Evolutionary conservation across 2,888 invertebrate species (phyloP).

Genomic region (Chironomus tentans): DNA sequence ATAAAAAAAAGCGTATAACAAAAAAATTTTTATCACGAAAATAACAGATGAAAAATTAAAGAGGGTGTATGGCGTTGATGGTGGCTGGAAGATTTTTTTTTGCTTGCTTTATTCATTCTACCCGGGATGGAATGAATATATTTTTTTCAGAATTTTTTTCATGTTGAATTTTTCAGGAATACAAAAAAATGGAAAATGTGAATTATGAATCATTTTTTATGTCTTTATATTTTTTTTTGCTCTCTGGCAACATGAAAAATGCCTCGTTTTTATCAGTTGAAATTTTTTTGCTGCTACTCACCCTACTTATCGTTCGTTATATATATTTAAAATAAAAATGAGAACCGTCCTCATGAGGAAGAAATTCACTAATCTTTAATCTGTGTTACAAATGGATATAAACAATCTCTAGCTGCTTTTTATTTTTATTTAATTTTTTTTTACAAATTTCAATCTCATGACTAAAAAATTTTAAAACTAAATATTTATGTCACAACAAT

Average conservation of each 20-base stretch:
- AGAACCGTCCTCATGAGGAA: background rate
- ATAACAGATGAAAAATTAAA: constrained; percentile 25
- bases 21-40: constrained; percentile 22
- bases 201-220: constrained; percentile 23
- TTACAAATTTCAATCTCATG: background rate
- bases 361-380: background rate
- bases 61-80: constrained; percentile 8
- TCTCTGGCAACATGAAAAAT: constrained; percentile 17
- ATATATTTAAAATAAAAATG: background rate
- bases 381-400: background rate
- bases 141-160: constrained; percentile 11
- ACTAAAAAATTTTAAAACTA: background rate
- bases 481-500: too few relatives aligned
- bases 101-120: background rate
- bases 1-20: constrained; percentile 8
- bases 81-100: constrained; percentile 5
- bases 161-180: constrained; percentile 3
- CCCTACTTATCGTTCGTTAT: background rate
- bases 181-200: constrained; percentile 7
- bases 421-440: too few relatives aligned
- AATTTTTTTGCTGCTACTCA: background rate
- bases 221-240: constrained; percentile 3
- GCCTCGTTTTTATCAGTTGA: constrained; percentile 17
- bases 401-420: background rate
- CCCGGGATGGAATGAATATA: background rate